These are phyloP conservation scores for Agelas oroides DNA, from an alignment of 37 sponge, comb jelly and placozoan genomes.

Conservation along the genomic window DNA sequence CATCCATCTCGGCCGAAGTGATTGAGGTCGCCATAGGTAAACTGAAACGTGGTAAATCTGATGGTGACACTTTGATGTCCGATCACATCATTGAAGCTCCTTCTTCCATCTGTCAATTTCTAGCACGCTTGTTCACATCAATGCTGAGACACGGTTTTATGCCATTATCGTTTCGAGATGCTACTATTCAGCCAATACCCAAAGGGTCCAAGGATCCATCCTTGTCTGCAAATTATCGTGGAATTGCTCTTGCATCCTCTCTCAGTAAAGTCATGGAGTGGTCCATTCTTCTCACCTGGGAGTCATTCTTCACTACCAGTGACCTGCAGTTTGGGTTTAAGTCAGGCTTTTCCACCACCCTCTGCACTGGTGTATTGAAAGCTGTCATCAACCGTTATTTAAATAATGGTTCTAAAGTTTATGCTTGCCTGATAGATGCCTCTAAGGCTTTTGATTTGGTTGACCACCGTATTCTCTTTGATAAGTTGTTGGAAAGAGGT, in stretches of 20 bases:
- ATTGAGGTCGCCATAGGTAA: not conserved
- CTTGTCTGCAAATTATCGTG: not conserved
- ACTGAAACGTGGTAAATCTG: slow-evolving; percentile 4
- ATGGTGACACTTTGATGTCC: not conserved
- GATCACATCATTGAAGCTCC: slow-evolving; percentile 2
- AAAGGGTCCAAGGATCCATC: not conserved
- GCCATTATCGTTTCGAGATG: not conserved
- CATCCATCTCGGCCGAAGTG: not conserved
- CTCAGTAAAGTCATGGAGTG: not conserved
- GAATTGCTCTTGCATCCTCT: not conserved
- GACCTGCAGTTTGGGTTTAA: slow-evolving; percentile 2
- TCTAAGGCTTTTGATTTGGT: not conserved
- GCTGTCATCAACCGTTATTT: not conserved
- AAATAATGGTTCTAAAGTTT: not conserved
- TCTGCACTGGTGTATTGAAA: not conserved
- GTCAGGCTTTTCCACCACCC: not conserved
- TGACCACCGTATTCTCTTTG: not conserved
- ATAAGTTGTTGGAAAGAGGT: not conserved
- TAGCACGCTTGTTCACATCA: slow-evolving; percentile 18
- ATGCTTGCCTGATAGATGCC: not conserved
- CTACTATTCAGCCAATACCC: not conserved
- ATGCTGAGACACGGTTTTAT: slow-evolving; percentile 6
- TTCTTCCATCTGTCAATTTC: not conserved
- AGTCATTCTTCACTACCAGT: not conserved
- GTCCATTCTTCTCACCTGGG: not conserved